Evolutionary conservation across 2,113 vertebrate genomes (phyloP).

Genomic region (Dromaius novaehollandiae): DNA sequence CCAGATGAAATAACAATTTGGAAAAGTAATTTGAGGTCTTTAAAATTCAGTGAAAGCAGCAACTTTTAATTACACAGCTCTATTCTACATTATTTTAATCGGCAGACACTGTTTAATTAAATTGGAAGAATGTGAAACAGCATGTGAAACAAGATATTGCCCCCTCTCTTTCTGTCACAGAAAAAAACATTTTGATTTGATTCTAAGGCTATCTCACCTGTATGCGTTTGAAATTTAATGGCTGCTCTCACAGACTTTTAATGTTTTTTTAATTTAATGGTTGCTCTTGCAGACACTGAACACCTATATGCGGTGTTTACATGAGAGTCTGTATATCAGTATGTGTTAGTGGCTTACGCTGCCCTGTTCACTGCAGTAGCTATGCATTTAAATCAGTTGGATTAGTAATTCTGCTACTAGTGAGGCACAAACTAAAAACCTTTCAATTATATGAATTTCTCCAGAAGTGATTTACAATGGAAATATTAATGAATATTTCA

Average conservation of each 20-base stretch:
- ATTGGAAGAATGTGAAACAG: background rate
- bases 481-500: no score
- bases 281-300: background rate
- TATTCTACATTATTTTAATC: background rate
- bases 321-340: background rate
- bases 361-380: background rate
- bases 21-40: background rate
- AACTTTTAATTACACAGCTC: slow-evolving; percentile 22
- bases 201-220: background rate
- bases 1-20: background rate
- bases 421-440: background rate
- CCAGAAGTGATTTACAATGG: no score
- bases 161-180: background rate
- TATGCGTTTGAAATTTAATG: background rate
- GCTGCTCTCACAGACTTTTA: background rate
- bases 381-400: background rate
- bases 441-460: background rate
- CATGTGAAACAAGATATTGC: background rate
- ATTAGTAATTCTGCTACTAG: background rate
- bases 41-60: slow-evolving; percentile 33
- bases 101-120: background rate
- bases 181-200: background rate
- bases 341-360: background rate
- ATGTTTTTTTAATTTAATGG: background rate
- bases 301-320: background rate